Base-by-base conservation (phyloP, 2,113 vertebrate genomes). In the Ptilonorhynchus violaceus region DNA sequence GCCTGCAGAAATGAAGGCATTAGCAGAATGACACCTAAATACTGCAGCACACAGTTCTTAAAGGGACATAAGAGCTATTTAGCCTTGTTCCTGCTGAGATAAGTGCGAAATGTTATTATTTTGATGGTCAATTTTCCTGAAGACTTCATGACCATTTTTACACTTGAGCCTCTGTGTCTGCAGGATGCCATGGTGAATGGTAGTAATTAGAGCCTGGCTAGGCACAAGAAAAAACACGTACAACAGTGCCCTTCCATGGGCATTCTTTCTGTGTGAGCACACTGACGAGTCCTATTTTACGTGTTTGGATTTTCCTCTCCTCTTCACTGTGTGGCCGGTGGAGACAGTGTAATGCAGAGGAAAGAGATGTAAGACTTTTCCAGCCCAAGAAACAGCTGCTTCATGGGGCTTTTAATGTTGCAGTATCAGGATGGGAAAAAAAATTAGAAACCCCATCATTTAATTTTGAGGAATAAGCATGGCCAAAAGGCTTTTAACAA, bases 31-130 rank as follows among this genome's bases (percentile, higher is more conserved):
- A 75, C 63, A 77, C 66, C 52, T 85, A 75, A 95, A 92, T 89
- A 72, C 70, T 21, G 10, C 46, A 69, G 60, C 60, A 66, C 49
- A 44, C 3, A 49, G 53, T 44, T 85, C 77, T 63, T 60, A 37
- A 31, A 83, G 80, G 47, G 41, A 70, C 23, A 6, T 59, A 63
- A 93, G 33, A 91, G 76, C 60, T 75, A 74, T 79, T 93, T 89
- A 91, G 60, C 52, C 33, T 78, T 87, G 33, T 19, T 80, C 64
- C 79, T 84, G 50, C 91, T 84, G 92, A 80, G 91, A 4, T 86
- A 93, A 95, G 63, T 96, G 83, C 35, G 23, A 83, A 86, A 66
- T 93, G 83, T 92, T 93, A 91, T 80, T 83, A 93, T 85, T 94
- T 76, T 88, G 80, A 83, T 55, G 53, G 62, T 78, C 77, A 35